Percentiles rank a stretch among this genome's conserved stretches.
These are phyloP conservation scores for Drosophila ironensis DNA, from an alignment of 1,140 invertebrate species.

Conservation along the genomic window DNA sequence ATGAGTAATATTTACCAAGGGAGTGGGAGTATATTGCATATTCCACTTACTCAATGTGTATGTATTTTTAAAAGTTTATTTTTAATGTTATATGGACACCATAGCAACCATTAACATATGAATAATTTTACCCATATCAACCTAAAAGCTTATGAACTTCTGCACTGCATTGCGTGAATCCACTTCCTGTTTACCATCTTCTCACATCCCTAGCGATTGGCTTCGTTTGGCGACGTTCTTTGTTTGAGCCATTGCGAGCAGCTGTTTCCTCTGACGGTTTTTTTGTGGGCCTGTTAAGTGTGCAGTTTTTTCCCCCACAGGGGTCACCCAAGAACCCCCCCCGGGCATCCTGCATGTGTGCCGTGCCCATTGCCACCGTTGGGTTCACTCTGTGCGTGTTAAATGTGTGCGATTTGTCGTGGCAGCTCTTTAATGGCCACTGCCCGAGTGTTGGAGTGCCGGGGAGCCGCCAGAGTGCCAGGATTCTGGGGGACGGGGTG, in stretches of 20 bases:
- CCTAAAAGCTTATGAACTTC: too few relatives aligned
- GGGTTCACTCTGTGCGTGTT: slow-evolving; percentile 53
- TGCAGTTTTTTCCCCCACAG: slow-evolving; percentile 66
- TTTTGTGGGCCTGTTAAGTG: slow-evolving; percentile 73
- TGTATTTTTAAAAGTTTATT: too few relatives aligned
- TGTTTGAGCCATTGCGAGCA: slow-evolving; percentile 66
- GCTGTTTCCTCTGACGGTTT: slow-evolving; percentile 60
- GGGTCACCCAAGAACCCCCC: too few relatives aligned
- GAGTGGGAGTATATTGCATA: too few relatives aligned
- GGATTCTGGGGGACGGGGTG: neutral
- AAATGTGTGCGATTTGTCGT: slow-evolving; percentile 78
- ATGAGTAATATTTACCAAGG: too few relatives aligned
- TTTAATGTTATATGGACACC: too few relatives aligned
- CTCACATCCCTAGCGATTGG: slow-evolving; percentile 34
- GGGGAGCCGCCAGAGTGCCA: slow-evolving; percentile 3
- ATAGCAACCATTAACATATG: too few relatives aligned
- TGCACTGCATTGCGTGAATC: too few relatives aligned
- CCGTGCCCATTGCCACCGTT: neutral
- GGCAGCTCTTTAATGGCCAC: slow-evolving; percentile 72
- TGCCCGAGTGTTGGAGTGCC: slow-evolving; percentile 9
- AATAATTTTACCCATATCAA: too few relatives aligned
- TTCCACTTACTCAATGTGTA: too few relatives aligned
- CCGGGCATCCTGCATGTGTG: too few relatives aligned
- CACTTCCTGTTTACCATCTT: neutral
- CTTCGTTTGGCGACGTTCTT: slow-evolving; percentile 52